Evolutionary conservation across 2,797 vertebrate genomes (phyloP), one percentile per base, ranked within the genome.

Genomic region (Lophotriccus pileatus): DNA sequence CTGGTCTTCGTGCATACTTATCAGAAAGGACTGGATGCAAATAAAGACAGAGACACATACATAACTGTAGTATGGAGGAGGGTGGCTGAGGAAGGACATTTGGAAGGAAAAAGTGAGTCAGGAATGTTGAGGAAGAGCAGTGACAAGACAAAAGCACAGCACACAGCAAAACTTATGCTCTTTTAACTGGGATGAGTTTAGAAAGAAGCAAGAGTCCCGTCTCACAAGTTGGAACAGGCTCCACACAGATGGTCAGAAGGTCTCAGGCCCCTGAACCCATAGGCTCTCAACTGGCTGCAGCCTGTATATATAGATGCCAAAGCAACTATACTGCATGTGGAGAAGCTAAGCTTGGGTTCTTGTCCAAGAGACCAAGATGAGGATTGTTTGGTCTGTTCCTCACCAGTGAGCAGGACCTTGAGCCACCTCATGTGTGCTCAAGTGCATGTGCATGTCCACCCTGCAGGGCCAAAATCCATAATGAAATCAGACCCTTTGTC

Each of bases 1-100:
- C 58, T 0, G 0, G 52, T 53, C 37, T 68, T 68, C 0, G 0
- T 43, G 32, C 44, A 66, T 34, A 46, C 0, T 0, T 58, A 81
- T 70, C 66, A 72, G 66, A 84, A 73, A 62, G 59, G 14, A 14
- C 6, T 63, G 39, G 66, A 68, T 80, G 64, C 30, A 67, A 73
- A 84, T 68, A 70, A 85, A 87, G 24, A 24, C 30, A 62, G 41
- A 78, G n/a, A 47, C 32, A 58, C 7, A 3, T 41, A 28, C 17
- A 32, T 39, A 59, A 67, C 60, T 55, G 9, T 30, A 84, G 60
- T 63, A 44, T 79, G 50, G 52, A 73, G 56, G 22, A 78, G 13
- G 32, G 25, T 44, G 24, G 47, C 52, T 60, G 55, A 79, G 28
- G 22, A 87, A 27, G 44, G 84, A 81, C 16, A 44, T 11, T 72